phyloP scores from a whole-genome alignment of 2,113 vertebrate species.

The Myotis yumanensis region DNA sequence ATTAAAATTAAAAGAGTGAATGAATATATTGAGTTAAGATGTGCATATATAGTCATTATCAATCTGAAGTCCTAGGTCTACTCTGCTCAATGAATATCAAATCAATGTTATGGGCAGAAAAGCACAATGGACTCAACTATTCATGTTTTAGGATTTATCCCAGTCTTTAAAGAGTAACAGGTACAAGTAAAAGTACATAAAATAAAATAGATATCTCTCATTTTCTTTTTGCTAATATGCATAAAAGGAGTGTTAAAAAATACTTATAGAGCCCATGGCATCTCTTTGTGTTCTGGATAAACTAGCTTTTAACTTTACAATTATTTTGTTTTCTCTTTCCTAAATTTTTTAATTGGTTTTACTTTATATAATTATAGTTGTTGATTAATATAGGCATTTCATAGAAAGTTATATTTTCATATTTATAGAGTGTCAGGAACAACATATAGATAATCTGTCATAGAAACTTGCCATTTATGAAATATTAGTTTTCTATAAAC shows the following conservation, averaged over 20 bases:
- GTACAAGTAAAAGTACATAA: not conserved
- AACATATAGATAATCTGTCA: conserved; percentile 21
- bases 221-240: not conserved
- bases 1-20: not conserved
- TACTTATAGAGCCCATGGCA: not conserved
- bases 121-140: not conserved
- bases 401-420: conserved; percentile 38
- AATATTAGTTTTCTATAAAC: conserved; percentile 34
- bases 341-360: not conserved
- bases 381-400: conserved; percentile 15
- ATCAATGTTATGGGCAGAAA: not conserved
- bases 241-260: not conserved
- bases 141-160: not conserved
- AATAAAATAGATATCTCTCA: not conserved
- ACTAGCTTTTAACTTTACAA: not conserved
- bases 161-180: not conserved
- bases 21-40: not conserved
- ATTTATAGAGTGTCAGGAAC: not conserved
- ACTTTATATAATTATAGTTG: not conserved
- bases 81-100: not conserved
- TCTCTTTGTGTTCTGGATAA: not conserved
- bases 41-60: not conserved
- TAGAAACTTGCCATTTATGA: conserved; percentile 38
- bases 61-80: not conserved
- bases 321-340: not conserved